These are phyloP conservation scores for Connochaetes taurinus DNA, from an alignment of 2,113 vertebrate genomes.

Conservation along the genomic window DNA sequence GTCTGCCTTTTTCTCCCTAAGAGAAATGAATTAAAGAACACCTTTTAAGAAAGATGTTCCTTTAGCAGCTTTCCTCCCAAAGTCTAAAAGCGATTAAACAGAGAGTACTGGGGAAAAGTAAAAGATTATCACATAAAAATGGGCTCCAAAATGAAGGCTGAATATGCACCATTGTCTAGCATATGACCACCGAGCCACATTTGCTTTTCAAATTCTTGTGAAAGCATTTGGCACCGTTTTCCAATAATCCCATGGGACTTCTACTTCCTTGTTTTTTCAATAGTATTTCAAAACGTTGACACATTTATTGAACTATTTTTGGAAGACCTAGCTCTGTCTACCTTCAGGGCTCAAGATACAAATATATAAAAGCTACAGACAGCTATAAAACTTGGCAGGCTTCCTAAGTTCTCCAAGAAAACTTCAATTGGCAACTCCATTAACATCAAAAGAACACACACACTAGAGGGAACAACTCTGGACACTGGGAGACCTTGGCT, in stretches of 20 bases:
- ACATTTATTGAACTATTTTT: slow-evolving; percentile 64
- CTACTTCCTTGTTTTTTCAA: slow-evolving; percentile 47
- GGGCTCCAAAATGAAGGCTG: not conserved
- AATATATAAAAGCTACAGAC: slow-evolving; percentile 38
- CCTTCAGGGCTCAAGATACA: slow-evolving; percentile 42
- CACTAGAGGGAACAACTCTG: not conserved
- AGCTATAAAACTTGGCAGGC: slow-evolving; percentile 51
- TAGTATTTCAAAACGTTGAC: slow-evolving; percentile 59
- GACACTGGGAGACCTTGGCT: not conserved
- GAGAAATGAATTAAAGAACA: not conserved
- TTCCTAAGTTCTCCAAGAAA: slow-evolving; percentile 60
- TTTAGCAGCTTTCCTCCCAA: not conserved
- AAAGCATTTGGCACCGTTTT: slow-evolving; percentile 39
- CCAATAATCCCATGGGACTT: slow-evolving; percentile 17
- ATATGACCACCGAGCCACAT: not conserved
- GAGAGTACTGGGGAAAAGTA: not conserved
- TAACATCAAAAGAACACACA: not conserved
- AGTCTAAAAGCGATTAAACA: slow-evolving; percentile 18
- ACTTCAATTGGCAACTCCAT: slow-evolving; percentile 27
- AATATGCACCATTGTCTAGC: not conserved
- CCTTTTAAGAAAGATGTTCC: not conserved
- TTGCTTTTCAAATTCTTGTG: slow-evolving; percentile 39
- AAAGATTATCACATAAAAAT: not conserved
- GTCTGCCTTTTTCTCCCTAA: not conserved
- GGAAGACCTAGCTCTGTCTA: slow-evolving; percentile 50